phyloP scores from a whole-genome alignment of 2,113 vertebrate species.

The Elgaria multicarinata region DNA sequence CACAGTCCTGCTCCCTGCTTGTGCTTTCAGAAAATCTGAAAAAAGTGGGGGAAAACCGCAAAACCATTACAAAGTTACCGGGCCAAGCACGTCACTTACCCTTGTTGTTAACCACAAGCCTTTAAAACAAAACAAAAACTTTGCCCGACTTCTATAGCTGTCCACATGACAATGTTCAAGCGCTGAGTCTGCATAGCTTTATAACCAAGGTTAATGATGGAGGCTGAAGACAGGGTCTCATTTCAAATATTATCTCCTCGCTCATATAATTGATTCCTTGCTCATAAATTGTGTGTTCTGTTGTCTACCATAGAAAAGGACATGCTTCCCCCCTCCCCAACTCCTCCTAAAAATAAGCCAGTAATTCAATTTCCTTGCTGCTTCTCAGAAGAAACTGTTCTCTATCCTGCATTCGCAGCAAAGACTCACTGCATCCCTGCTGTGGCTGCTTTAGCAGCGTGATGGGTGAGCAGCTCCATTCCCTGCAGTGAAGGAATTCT shows the following conservation, averaged over 20 bases:
- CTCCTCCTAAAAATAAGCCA: background rate
- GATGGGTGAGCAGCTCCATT: background rate
- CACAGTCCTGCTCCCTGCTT: no score
- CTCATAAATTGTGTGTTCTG: background rate
- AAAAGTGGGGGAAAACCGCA: no score
- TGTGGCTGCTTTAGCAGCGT: background rate
- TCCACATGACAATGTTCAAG: background rate
- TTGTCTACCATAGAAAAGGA: constrained; percentile 15
- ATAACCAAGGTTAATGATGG: constrained; percentile 31
- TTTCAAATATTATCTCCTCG: constrained; percentile 32
- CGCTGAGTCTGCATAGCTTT: constrained; percentile 17
- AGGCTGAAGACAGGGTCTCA: background rate
- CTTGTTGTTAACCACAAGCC: no score
- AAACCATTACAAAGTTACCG: no score
- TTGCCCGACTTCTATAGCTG: no score
- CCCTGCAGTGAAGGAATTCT: constrained; percentile 3
- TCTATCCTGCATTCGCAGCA: background rate
- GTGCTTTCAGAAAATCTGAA: no score
- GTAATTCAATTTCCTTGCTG: constrained; percentile 2
- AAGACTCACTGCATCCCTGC: background rate
- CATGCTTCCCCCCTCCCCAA: background rate
- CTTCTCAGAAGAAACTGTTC: constrained; percentile 8
- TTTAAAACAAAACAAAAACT: no score
- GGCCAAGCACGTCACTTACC: no score
- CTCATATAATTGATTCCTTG: background rate